Evolutionary conservation across 92 coral and sea anemone species (phyloP).

Genomic region (Blastomussa wellsi): DNA sequence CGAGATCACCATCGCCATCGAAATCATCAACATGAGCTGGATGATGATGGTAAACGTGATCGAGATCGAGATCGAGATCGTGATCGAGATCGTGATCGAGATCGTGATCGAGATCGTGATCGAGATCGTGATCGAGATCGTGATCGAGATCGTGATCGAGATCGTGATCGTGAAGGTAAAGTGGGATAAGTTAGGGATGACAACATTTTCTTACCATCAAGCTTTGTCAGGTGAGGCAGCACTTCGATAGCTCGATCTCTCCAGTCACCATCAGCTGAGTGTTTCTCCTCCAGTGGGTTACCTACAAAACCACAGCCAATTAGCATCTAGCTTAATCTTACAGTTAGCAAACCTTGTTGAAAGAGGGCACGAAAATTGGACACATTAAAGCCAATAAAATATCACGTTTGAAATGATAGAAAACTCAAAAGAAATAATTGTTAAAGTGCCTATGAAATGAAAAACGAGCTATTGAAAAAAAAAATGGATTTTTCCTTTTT

Average conservation of each 20-base stretch:
- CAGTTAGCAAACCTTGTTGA: too few relatives aligned
- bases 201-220: conserved; percentile 71
- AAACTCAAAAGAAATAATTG: too few relatives aligned
- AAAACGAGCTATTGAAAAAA: too few relatives aligned
- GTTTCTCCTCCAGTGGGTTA: conserved; percentile 96
- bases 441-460: too few relatives aligned
- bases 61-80: not conserved
- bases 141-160: not conserved
- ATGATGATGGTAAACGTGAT: too few relatives aligned
- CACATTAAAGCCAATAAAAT: too few relatives aligned
- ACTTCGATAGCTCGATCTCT: conserved; percentile 74
- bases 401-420: too few relatives aligned
- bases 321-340: not conserved
- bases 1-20: not conserved
- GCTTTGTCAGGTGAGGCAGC: conserved; percentile 77
- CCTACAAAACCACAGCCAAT: conserved; percentile 47
- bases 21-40: not conserved
- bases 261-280: conserved; percentile 84
- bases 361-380: not conserved
- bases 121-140: not conserved
- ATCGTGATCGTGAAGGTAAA: not conserved
- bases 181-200: too few relatives aligned
- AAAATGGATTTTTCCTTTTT: too few relatives aligned
- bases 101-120: not conserved
- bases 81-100: not conserved